A percentile compares a stretch with the other conserved stretches of the same genome.
These are phyloP conservation scores for Psephotus haematonotus DNA, from an alignment of 2,113 vertebrate species.

Conservation along the genomic window DNA sequence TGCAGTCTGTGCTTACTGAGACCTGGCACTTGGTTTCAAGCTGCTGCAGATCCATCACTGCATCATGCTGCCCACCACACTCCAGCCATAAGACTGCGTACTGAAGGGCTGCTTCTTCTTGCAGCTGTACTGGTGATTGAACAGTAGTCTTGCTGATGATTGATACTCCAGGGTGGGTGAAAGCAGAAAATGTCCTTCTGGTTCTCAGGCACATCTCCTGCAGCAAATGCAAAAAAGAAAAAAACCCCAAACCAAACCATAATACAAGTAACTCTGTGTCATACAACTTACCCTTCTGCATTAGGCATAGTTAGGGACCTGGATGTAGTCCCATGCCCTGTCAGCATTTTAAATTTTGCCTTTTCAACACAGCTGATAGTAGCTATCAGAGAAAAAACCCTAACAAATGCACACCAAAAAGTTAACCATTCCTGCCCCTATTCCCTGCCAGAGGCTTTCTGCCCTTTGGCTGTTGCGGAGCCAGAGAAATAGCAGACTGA, in stretches of 20 bases:
- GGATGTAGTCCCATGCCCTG: background rate
- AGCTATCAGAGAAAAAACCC: background rate
- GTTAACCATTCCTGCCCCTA: background rate
- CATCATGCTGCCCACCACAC: rapidly evolving
- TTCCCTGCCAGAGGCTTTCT: background rate
- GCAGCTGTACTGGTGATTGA: background rate
- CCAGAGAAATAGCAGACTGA: background rate
- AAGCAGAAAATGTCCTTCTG: background rate
- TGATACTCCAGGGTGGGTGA: background rate
- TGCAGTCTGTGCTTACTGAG: background rate
- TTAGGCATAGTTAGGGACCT: background rate
- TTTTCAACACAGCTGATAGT: background rate
- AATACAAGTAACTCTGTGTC: background rate
- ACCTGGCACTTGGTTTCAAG: background rate
- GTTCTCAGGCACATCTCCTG: background rate
- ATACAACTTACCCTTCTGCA: background rate
- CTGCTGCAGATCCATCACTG: background rate
- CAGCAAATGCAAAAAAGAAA: background rate
- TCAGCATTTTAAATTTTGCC: background rate
- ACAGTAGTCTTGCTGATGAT: background rate
- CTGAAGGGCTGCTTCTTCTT: background rate
- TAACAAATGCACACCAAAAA: background rate
- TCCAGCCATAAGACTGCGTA: rapidly evolving
- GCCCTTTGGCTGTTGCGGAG: background rate
- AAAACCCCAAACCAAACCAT: background rate